Conservation (phyloP, 2,113 vertebrate genomes). For the Elachura formosa region DNA sequence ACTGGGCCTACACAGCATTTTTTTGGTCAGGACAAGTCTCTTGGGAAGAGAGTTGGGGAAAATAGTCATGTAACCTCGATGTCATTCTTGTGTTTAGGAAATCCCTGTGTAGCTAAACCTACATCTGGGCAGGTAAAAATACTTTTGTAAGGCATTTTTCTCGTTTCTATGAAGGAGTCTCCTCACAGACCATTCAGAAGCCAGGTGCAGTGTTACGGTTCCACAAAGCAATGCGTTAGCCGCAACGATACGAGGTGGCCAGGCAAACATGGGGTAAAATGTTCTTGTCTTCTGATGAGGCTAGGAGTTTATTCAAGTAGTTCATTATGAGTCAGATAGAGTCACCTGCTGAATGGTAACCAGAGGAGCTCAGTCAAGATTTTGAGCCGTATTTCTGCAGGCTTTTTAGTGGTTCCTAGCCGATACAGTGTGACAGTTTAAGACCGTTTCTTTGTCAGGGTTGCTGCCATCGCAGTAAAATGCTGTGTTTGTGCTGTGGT, state of each 20-base stretch:
- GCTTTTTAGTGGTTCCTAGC: neutral
- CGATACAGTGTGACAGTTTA: neutral
- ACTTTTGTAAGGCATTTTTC: neutral
- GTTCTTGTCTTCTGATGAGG: neutral
- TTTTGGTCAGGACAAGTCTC: neutral
- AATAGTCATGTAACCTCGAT: accelerated
- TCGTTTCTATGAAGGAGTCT: accelerated
- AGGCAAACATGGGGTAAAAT: neutral
- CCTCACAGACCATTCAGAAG: neutral
- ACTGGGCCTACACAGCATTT: neutral
- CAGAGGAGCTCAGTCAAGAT: neutral
- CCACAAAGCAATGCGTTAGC: accelerated
- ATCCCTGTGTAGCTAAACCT: neutral
- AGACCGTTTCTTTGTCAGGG: neutral
- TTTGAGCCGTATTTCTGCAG: neutral
- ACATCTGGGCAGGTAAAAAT: neutral
- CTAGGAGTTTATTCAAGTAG: neutral
- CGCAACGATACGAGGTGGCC: neutral
- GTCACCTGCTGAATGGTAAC: neutral
- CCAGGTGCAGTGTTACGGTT: accelerated
- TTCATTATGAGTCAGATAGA: neutral
- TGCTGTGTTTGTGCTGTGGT: accelerated
- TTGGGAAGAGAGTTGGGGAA: neutral
- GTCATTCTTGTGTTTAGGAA: neutral
- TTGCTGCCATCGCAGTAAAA: accelerated